Evolutionary conservation across 2,797 vertebrate species (phyloP).

Genomic region (Intellagama lesueurii): DNA sequence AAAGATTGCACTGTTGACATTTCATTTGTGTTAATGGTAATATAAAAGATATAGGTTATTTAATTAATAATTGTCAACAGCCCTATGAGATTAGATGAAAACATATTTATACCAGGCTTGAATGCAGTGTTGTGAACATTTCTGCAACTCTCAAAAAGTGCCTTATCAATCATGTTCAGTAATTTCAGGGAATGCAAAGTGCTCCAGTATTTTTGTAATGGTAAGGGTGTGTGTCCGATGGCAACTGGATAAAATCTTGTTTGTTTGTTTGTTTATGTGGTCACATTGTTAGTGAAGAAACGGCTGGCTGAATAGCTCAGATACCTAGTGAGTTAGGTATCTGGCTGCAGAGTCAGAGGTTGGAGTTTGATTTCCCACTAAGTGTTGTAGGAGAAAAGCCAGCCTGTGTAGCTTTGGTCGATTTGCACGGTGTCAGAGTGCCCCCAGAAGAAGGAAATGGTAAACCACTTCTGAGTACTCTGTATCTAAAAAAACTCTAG

Average conservation of each 20-base stretch:
- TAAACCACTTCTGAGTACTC: too few relatives aligned
- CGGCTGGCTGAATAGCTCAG: too few relatives aligned
- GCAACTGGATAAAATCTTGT: not conserved
- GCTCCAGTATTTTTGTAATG: not conserved
- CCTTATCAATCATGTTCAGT: not conserved
- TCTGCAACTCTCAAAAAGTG: not conserved
- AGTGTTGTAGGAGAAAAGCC: too few relatives aligned
- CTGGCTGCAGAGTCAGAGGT: too few relatives aligned
- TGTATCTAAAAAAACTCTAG: too few relatives aligned
- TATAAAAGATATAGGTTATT: slow-evolving; percentile 60
- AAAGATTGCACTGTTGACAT: slow-evolving; percentile 24
- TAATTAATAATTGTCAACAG: not conserved
- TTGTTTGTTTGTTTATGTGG: too few relatives aligned
- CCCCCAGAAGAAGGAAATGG: too few relatives aligned
- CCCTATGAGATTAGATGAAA: slow-evolving; percentile 40
- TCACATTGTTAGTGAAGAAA: too few relatives aligned
- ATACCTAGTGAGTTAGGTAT: too few relatives aligned
- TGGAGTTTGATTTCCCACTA: too few relatives aligned
- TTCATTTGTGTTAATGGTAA: slow-evolving; percentile 18
- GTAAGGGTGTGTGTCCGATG: not conserved
- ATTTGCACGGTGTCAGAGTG: too few relatives aligned
- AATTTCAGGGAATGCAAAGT: not conserved
- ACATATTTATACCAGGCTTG: not conserved
- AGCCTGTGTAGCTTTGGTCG: too few relatives aligned
- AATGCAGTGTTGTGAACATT: not conserved